These are phyloP conservation scores for Micropoecilia bifurca DNA, from an alignment of 2,797 vertebrate genomes.

Conservation along the genomic window DNA sequence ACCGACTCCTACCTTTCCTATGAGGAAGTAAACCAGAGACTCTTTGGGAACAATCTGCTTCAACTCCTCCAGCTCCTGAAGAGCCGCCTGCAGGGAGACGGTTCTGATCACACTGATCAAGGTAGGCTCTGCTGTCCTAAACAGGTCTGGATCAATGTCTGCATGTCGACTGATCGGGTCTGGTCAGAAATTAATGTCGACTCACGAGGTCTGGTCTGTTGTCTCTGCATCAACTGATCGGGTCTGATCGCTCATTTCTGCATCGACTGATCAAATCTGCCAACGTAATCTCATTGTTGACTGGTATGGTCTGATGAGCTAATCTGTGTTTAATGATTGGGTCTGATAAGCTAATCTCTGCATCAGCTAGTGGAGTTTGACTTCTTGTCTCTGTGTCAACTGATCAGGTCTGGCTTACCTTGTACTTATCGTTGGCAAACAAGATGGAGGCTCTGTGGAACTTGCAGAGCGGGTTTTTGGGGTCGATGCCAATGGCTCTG, in stretches of 20 bases:
- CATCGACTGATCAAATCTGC: too few species aligned
- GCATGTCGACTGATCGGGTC: not conserved
- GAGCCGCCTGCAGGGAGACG: slow-evolving; percentile 84
- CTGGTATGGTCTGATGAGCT: too few species aligned
- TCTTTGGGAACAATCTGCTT: slow-evolving; percentile 99
- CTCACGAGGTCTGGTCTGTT: not conserved
- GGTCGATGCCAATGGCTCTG: slow-evolving; percentile 95
- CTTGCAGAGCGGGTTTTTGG: slow-evolving; percentile 99
- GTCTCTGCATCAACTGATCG: not conserved
- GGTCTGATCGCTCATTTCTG: not conserved
- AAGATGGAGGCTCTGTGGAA: slow-evolving; percentile 97
- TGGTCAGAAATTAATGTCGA: not conserved
- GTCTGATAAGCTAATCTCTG: too few species aligned
- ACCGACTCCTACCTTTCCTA: slow-evolving; percentile 91
- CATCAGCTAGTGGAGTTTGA: too few species aligned
- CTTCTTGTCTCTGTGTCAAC: not conserved
- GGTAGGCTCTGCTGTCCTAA: not conserved
- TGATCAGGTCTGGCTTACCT: slow-evolving; percentile 77
- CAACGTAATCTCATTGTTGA: too few species aligned
- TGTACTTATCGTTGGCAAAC: slow-evolving; percentile 98
- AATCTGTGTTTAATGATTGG: too few species aligned
- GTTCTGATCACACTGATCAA: not conserved
- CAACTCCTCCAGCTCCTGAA: slow-evolving; percentile 97
- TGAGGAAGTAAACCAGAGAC: slow-evolving; percentile 99
- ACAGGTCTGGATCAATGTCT: not conserved